Evolutionary conservation across 2,888 invertebrate species (phyloP), one percentile per base, ranked within the genome.

Genomic region (Eupithecia centaureata): DNA sequence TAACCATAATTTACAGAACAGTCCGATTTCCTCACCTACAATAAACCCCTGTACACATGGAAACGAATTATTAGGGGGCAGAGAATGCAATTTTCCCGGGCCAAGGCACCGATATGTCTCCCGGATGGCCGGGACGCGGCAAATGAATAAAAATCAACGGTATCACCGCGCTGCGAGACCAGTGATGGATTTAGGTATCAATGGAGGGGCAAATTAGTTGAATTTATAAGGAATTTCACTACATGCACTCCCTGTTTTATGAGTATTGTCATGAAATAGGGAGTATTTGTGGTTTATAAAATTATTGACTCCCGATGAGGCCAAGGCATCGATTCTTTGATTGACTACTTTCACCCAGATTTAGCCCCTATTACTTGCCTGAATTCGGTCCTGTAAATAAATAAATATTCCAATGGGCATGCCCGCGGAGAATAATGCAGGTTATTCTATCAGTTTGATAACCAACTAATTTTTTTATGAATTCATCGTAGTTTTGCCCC

Each of bases 101-200:
- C 68, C 72, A 79, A 77, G 80, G 74, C 78, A 72, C 82, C 83
- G 78, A 85, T 85, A 83, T 81, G 85, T 84, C 84, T 82, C 80
- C 71, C 69, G 76, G 68, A 76, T 76, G 69, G 73, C 72, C 73
- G 61, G 56, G 68, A 65, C 63, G 65, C 64, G 62, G 77, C 76
- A 84, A 84, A 84, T 84, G 83, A 84, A 84, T 84, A 84, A 84
- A 84, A 84, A 84, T 84, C 83, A 84, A 84, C 80, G 76, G 70
- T 73, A 77, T 76, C 74, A 79, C 74, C 72, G 57, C 74, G 67
- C 76, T 81, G 58, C 13, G 58, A 12, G 5, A 12, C 10, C 68
- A 65, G 62, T 33, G 58, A 1, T 27, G 62, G 18, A 42, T 2
- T 18, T 18, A 61, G 68, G 32, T 1, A 15, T 25, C 1, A 3